These are phyloP conservation scores for Synodontis membranacea DNA, from an alignment of 2,113 vertebrate genomes.

Conservation along the genomic window DNA sequence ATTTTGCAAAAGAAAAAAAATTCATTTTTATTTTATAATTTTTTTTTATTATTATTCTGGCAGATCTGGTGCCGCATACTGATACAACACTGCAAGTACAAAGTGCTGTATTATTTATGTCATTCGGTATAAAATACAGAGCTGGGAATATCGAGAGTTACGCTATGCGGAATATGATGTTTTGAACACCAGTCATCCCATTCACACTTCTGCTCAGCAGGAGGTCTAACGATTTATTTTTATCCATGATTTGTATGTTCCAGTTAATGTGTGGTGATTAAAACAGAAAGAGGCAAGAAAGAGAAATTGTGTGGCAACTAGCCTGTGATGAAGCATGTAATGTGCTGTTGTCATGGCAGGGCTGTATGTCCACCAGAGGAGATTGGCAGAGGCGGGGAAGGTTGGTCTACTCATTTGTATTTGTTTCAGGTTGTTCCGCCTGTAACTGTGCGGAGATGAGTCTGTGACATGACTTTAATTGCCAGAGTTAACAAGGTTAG, in stretches of 20 bases:
- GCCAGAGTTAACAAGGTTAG: slow-evolving; percentile 73
- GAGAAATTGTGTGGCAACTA: slow-evolving; percentile 26
- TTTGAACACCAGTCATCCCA: slow-evolving; percentile 26
- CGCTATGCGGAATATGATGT: neutral
- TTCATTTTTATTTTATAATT: too few relatives aligned
- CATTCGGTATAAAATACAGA: neutral
- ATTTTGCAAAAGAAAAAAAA: too few relatives aligned
- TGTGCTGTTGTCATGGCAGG: slow-evolving; percentile 37
- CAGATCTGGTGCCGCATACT: neutral
- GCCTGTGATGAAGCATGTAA: slow-evolving; percentile 33
- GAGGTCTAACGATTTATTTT: slow-evolving; percentile 21
- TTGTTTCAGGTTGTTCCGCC: slow-evolving; percentile 50
- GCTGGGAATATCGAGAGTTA: neutral
- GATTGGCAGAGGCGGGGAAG: slow-evolving; percentile 41
- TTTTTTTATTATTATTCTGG: neutral
- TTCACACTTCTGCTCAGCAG: slow-evolving; percentile 29
- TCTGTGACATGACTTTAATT: slow-evolving; percentile 74
- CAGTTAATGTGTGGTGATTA: slow-evolving; percentile 24
- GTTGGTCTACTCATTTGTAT: slow-evolving; percentile 63
- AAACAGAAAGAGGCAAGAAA: slow-evolving; percentile 34
- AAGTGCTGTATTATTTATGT: neutral
- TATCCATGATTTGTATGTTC: slow-evolving; percentile 20
- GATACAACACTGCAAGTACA: neutral
- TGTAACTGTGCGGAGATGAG: slow-evolving; percentile 64
- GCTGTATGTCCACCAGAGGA: slow-evolving; percentile 27